Base-by-base conservation (phyloP, 2,113 vertebrate species). In the Acrocephalus arundinaceus region DNA sequence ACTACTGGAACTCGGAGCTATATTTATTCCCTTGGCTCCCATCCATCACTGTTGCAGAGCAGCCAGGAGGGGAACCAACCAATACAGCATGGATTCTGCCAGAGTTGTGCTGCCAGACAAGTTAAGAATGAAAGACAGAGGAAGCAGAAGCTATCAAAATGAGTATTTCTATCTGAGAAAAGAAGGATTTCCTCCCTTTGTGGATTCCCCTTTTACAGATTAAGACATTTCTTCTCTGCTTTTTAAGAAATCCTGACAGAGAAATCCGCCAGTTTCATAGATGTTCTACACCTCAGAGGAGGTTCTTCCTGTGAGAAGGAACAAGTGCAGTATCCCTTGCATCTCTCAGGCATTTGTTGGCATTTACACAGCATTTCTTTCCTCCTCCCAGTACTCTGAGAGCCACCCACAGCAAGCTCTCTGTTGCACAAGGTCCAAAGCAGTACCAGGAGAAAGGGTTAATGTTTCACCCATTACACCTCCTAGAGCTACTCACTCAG, bases 11-110 rank as follows among this genome's bases (percentile, higher is more conserved):
- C 80, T 93, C 63, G 0, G 92, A 95, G 92, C 93, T 96, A 95
- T 96, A 97, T 96, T 96, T 97, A 96, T 95, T 96, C 94, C 94
- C 83, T 86, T 96, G 96, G 96, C 93, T 96, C 88, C 48, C 61
- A 90, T 96, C 96, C 96, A 96, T 74, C 70, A 31, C 88, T 74
- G 41, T 68, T 90, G 90, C 95, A 97, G 71, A 93, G 93, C 93
- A 78, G 96, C 96, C 96, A 97, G 96, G 93, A 95, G 93, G 91
- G 88, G 90, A 96, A 94, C 96, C 96, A 94, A 95, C 94, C 94
- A 89, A 96, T 96, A 86, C 94, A 96, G 92, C 92, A 89, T 54
- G 86, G 92, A 68, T 92, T 93, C 96, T 97, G 96, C 93, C 95
- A 96, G 94, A 94, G 28, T 21, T 81, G 61, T 68, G 85, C 82